Conservation (phyloP, 1,140 invertebrate genomes). For the Elysia chlorotica region DNA sequence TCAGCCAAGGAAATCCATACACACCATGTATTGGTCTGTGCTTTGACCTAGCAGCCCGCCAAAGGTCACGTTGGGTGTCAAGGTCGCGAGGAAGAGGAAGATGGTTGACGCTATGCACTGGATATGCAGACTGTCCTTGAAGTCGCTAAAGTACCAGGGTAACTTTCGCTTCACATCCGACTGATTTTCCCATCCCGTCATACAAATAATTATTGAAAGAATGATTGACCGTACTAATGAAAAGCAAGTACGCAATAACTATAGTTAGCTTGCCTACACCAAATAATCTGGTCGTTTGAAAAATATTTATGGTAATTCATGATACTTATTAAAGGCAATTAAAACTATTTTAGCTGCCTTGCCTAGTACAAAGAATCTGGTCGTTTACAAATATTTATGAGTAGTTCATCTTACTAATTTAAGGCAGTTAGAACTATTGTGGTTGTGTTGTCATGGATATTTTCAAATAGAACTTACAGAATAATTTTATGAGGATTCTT, state of each 20-base stretch:
- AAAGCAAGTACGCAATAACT: background rate
- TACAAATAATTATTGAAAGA: background rate
- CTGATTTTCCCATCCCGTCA: conserved; percentile 72
- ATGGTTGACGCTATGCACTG: conserved; percentile 97
- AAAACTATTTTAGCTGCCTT: no score
- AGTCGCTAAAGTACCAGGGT: conserved; percentile 76
- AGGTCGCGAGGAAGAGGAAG: conserved; percentile 96
- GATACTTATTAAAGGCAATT: no score
- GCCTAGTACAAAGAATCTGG: no score
- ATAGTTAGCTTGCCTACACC: background rate
- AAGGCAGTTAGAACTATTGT: no score
- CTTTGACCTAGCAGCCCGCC: conserved; percentile 92
- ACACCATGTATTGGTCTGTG: conserved; percentile 94
- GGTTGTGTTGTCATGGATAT: no score
- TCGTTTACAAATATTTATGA: no score
- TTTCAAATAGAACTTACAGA: no score
- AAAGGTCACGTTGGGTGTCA: conserved; percentile 97
- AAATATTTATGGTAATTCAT: no score
- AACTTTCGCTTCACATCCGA: conserved; percentile 88
- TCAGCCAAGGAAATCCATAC: no score
- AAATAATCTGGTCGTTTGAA: background rate
- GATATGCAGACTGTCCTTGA: conserved; percentile 84
- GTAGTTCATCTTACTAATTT: no score
- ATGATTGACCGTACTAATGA: background rate
- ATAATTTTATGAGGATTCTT: no score